Base-by-base conservation (phyloP, 2,888 invertebrate genomes). In the Volucella inanis region DNA sequence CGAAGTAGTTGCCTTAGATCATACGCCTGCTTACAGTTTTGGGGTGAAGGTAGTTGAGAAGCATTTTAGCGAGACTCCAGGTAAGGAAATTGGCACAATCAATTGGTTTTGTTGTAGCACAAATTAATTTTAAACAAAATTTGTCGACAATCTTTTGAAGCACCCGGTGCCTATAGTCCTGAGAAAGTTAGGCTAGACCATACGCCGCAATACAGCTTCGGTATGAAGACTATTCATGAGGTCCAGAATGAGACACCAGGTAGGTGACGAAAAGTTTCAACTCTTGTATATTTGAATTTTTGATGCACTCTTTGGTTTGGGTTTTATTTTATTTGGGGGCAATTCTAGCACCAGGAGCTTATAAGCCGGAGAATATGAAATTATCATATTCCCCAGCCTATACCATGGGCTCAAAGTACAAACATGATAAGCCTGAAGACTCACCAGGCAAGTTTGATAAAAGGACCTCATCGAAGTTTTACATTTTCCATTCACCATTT, bases 391-490 rank as follows among this genome's bases (percentile, higher is more conserved):
- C 94, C 67, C 96, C 96, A 65, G 88, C 90, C 89, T 96, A 94
- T 90, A 95, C 96, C 6, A 95, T 97, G 90, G 96, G 96, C 55
- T 92, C 95, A 67, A 96, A 95, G 92, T 94, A 94, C 18, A 93
- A 93, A 88, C 91, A 91, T n/a, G 94, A 94, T 81, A 94, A 94
- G 86, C 91, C 93, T 9, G n/a, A 71, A 45, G 84, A 84, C 94
- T 52, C 93, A 93, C 89, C 91, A 88, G 91, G 91, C 91, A 88
- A 88, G 91, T 89, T 14, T 41, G 52, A 22, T 8, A 10, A 3
- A n/a, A 11, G 14, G 47, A 72, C 72, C 54, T 54, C 65, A 87
- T 18, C 14, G 22, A 50, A 55, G 14, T 57, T 45, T 1, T 6
- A 2, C 18, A 22, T 38, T 18, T 12, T 8, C 0, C 3, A 47